Evolutionary conservation across 1,140 invertebrate genomes (phyloP), one percentile per base, ranked within the genome.

Genomic region (Cydia amplana): DNA sequence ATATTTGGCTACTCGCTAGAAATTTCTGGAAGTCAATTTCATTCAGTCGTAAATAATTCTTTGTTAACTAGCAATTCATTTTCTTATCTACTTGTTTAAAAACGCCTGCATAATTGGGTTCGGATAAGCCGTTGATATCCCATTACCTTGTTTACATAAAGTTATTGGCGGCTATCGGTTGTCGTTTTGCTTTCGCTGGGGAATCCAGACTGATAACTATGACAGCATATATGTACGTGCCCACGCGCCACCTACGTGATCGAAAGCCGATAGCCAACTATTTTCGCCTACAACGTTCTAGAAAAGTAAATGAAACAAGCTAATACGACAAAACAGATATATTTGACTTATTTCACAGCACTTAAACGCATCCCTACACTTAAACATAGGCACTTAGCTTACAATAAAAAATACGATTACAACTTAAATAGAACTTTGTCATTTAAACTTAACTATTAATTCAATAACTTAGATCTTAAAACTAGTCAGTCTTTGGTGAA

Each of bases 401-500:
- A 70, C 25, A 74, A 55, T 75, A 40, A 75, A 65, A 76, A 64
- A 32, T 46, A 73, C 51, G 65, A 32, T 16, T n/a, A 73, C 55
- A 73, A 73, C 72, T 28, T 74, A 67, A 76, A 75, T 81, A 78
- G 70, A 85, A 81, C 55, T 83, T 80, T 81, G 77, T 84, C 79
- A 84, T 84, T 83, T 77, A 75, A 74, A 55, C 36, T 74, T 60
- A 77, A 65, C 40, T 51, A 77, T 73, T 20, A 74, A 46, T 75
- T 76, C 75, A 78, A 81, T 78, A 77, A 78, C 75, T 78, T 80
- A 81, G 55, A 79, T 77, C 81, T 85, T 87, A 64, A 70, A 87
- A 86, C 86, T 90, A 93, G 81, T 93, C 91, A 93, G 91, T 92
- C 91, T 91, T 92, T 85, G 87, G 89, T 83, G 91, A 82, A 80